A percentile compares a stretch with the other conserved stretches of the same genome.
phyloP scores from a whole-genome alignment of 2,888 invertebrate species.

The Athalia cordata region DNA sequence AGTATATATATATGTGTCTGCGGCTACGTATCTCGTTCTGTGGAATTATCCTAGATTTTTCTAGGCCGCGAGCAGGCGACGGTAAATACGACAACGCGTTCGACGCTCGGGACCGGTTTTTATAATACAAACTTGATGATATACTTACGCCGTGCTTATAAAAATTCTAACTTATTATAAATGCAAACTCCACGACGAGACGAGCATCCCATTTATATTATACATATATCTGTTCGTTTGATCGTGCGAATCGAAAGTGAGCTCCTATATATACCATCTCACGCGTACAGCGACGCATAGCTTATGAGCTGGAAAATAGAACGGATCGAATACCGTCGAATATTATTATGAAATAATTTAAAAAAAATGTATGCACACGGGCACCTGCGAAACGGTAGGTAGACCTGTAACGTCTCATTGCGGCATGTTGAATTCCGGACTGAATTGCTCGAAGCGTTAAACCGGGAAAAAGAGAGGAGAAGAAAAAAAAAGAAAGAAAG shows the following conservation, averaged over 20 bases:
- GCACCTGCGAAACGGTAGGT: no score
- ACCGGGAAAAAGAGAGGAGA: not conserved
- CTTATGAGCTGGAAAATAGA: no score
- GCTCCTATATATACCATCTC: not conserved
- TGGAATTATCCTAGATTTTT: slow-evolving; percentile 18
- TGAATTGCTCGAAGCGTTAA: slow-evolving; percentile 15
- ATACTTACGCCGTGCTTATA: no score
- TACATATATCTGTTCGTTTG: not conserved
- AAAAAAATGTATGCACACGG: no score
- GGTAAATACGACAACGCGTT: not conserved
- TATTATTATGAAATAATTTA: no score
- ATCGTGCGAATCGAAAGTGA: slow-evolving; percentile 35
- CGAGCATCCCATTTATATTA: not conserved
- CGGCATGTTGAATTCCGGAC: slow-evolving; percentile 8
- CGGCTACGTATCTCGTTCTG: not conserved
- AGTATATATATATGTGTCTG: not conserved
- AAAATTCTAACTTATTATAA: no score
- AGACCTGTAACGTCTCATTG: not conserved
- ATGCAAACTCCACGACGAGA: no score
- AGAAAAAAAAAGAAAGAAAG: not conserved
- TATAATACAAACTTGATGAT: no score
- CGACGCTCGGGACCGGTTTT: no score
- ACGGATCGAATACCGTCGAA: not conserved
- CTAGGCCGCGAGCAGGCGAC: not conserved
- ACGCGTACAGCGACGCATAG: no score